Conservation (phyloP, 2,113 vertebrate genomes). For the Pogonocichla stellata region DNA sequence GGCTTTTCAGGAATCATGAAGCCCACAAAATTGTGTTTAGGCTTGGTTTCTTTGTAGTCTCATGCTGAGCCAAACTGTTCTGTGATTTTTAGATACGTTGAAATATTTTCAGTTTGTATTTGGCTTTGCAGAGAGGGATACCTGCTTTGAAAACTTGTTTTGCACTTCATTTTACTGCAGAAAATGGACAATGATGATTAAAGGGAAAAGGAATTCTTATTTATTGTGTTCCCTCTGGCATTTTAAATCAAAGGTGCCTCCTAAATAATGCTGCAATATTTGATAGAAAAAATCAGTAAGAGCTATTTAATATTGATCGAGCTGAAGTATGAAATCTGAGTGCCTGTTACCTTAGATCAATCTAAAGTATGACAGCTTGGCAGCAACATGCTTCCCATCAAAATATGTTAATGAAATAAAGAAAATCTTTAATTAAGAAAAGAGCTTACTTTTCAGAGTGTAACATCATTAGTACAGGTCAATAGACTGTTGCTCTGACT, state of each 20-base stretch:
- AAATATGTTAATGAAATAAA: neutral
- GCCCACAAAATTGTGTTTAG: conserved; percentile 32
- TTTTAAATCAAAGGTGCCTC: neutral
- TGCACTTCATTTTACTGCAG: conserved; percentile 63
- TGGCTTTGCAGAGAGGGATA: conserved; percentile 36
- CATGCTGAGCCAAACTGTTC: conserved; percentile 27
- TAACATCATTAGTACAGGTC: neutral
- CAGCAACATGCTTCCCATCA: neutral
- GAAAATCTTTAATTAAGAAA: conserved; percentile 30
- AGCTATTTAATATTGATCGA: conserved; percentile 3
- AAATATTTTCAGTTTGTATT: conserved; percentile 12
- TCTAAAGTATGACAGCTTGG: neutral
- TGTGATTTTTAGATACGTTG: neutral
- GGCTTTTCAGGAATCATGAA: neutral
- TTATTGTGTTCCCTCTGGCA: neutral
- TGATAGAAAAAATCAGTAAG: neutral
- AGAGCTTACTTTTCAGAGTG: neutral
- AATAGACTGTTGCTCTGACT: conserved; percentile 42
- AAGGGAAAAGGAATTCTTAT: neutral
- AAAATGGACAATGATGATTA: neutral
- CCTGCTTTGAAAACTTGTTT: conserved; percentile 71
- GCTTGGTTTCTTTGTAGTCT: conserved; percentile 45
- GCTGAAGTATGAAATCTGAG: neutral
- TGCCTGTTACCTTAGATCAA: neutral
- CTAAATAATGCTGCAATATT: conserved; percentile 10